phyloP scores from a whole-genome alignment of 2,113 vertebrate genomes.

The Planiliza haematocheilus region DNA sequence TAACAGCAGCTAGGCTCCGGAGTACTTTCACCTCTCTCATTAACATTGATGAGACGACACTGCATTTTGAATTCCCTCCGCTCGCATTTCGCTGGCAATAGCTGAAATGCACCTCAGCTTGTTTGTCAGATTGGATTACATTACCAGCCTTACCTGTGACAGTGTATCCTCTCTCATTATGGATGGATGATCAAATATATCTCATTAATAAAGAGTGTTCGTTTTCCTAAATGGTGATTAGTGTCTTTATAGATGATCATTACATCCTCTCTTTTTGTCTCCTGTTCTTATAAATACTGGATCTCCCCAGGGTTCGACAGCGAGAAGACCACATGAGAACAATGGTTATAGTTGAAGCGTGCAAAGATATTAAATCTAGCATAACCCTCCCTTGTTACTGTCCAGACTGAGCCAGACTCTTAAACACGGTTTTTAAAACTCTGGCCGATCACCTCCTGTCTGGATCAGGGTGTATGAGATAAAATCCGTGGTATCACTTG shows the following conservation, averaged over 20 bases:
- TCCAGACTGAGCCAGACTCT: too few relatives aligned
- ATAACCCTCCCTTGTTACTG: too few relatives aligned
- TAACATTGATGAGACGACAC: constrained; percentile 36
- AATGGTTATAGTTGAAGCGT: too few relatives aligned
- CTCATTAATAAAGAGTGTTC: constrained; percentile 38
- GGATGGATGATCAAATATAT: constrained; percentile 1
- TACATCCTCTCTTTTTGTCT: neutral
- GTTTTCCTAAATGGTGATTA: constrained; percentile 4
- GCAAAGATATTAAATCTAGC: too few relatives aligned
- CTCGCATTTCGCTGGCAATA: constrained; percentile 52
- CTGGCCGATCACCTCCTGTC: too few relatives aligned
- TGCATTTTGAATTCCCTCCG: constrained; percentile 35
- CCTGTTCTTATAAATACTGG: neutral
- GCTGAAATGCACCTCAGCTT: constrained; percentile 27
- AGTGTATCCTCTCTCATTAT: constrained; percentile 14
- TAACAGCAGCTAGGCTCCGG: neutral
- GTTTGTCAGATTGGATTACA: constrained; percentile 29
- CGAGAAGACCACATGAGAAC: too few relatives aligned
- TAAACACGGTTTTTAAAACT: too few relatives aligned
- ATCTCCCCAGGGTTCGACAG: too few relatives aligned
- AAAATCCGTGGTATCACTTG: too few relatives aligned
- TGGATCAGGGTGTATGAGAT: neutral
- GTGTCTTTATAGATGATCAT: neutral
- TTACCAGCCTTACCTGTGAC: neutral
- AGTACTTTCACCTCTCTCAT: constrained; percentile 45